Evolutionary conservation across 2,797 vertebrate genomes (phyloP), one percentile per base, ranked within the genome.

Genomic region (Mallotus villosus): DNA sequence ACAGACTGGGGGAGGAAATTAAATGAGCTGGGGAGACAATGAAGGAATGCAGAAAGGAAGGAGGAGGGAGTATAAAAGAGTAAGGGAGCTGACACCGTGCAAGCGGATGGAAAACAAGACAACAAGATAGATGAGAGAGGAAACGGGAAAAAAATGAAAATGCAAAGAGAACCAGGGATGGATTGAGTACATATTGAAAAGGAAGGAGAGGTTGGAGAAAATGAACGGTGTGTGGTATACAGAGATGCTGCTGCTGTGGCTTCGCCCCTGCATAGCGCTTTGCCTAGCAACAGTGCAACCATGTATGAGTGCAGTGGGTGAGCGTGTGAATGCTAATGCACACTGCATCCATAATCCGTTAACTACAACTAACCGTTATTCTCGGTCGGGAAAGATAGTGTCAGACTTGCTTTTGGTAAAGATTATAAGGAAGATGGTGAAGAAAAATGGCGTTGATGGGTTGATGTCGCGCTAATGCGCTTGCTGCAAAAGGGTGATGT

Each of bases 401-500:
- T 80, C n/a, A 71, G 16, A 34, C 24, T 16, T 22, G 24, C 1
- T n/a, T n/a, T 4, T 2, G 70, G 7, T 2, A 21, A 72, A 8
- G 74, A 72, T 64, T 76, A 21, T 1, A 68, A 73, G 68, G 79
- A 74, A 41, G 71, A 41, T 37, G 62, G 24, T 22, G 22, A 25
- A 11, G 57, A 59, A 65, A 57, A 77, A 67, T 55, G 71, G 61
- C 73, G 77, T 72, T 71, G 63, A 34, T n/a, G 1, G 55, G 57
- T 19, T 63, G 24, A 22, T 21, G 46, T 19, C 8, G 17, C 46
- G 41, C 61, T 41, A 19, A 72, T 59, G 41, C 37, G 74, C 72
- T 21, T 68, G 78, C 75, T 81, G 73, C 70, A 69, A 79, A 80
- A 79, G 71, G 81, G 76, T 92, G 91, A 93, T 91, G 92, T 92